phyloP scores from a whole-genome alignment of 1,140 invertebrate genomes.

The Ceratosolen solmsi region DNA sequence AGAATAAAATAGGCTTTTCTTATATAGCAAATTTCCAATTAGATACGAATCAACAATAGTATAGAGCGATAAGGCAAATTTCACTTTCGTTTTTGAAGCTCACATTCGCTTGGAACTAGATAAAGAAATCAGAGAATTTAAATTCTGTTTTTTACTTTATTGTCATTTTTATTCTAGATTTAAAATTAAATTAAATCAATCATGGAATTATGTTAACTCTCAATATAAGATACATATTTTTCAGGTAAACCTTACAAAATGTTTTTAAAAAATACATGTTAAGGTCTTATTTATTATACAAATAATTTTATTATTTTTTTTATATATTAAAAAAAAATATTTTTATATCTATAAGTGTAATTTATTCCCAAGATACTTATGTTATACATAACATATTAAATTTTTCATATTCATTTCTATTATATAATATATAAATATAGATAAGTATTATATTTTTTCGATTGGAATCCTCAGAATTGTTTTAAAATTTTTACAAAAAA shows the following conservation, averaged over 20 bases:
- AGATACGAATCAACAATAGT: not conserved
- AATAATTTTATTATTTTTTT: not conserved
- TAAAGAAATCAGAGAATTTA: not conserved
- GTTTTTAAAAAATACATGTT: not conserved
- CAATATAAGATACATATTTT: slow-evolving; percentile 8
- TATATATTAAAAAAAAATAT: not conserved
- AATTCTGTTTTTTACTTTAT: not conserved
- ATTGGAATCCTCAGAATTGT: not conserved
- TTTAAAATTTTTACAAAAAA: no score
- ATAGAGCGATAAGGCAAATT: not conserved
- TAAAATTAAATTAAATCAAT: no score
- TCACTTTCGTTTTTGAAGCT: not conserved
- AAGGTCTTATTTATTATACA: not conserved
- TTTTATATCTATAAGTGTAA: not conserved
- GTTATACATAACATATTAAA: not conserved
- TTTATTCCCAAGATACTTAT: not conserved
- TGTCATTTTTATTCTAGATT: not conserved
- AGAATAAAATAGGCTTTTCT: not conserved
- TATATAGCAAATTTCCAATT: slow-evolving; percentile 25
- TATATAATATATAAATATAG: not conserved
- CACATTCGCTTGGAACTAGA: slow-evolving; percentile 25
- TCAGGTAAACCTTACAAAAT: not conserved
- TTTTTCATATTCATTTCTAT: not conserved
- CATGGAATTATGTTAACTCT: slow-evolving; percentile 20
- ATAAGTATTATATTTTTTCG: not conserved